Base-by-base conservation (phyloP, 2,888 invertebrate species). In the Drosophila cracens region DNA sequence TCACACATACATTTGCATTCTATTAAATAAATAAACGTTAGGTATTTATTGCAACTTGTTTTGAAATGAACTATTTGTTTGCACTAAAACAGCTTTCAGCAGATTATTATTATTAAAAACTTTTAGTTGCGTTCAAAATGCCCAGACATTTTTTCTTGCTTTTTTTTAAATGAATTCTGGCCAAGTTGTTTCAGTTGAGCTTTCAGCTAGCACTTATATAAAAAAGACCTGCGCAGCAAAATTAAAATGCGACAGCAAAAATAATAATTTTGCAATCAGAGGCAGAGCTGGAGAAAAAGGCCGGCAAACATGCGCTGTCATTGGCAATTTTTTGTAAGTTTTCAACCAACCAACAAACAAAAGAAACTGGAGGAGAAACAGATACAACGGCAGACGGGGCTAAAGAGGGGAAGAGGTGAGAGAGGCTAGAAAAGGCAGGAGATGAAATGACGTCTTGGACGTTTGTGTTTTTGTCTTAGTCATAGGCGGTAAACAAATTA, bases 361-460 rank as follows among this genome's bases (percentile, higher is more conserved):
- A 52, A 65, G 46, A 25, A 56, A 58, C 25, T 11, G 10, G 33
- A 25, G 31, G 16, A 40, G 57, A 18, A 16, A 29, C 21, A 29
- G 29, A 16, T 25, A 16, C 13, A 46, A 46, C 46, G 16, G 46
- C 29, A 13, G 33, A 11, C 16, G 27, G 27, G 18, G 3, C 7
- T 36, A 29, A 4, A 18, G 2, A 33, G 49, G 16, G n/a, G 25
- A n/a, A 6, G 16, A 25, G 21, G 11, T 31, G 34, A 5, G 10
- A 18, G 13, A n/a, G 48, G 25, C 52, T 21, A 27, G 46, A 25
- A 46, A 43, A 21, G 5, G 18, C 36, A 31, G 40, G 40, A 61
- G 54, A 69, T 62, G 51, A 60, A 78, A 76, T 68, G 56, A 60
- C 57, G 76, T 64, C 64, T 61, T 64, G 67, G 57, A 33, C 25